These are phyloP conservation scores for Hycleus cichorii DNA, from an alignment of 1,140 invertebrate genomes.

Conservation along the genomic window DNA sequence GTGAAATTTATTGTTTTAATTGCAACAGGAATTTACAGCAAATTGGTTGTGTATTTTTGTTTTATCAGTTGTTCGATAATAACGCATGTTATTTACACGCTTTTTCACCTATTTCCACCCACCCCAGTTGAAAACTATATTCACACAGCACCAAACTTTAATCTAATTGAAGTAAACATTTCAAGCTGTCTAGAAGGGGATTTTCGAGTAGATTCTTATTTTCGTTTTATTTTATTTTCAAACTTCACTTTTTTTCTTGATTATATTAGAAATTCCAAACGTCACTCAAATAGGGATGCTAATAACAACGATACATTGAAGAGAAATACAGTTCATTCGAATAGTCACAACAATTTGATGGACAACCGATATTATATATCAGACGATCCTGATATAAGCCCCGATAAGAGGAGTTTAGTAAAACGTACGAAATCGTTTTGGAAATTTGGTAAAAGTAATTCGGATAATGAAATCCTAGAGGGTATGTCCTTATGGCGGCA, in stretches of 20 bases:
- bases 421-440: constrained; percentile 79
- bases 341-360: constrained; percentile 45
- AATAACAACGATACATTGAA: constrained; percentile 52
- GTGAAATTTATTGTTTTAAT: no score
- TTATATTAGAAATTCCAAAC: not conserved
- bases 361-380: constrained; percentile 43
- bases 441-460: constrained; percentile 66
- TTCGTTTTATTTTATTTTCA: constrained; percentile 1
- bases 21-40: no score
- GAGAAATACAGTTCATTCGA: constrained; percentile 38
- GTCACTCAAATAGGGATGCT: constrained; percentile 43
- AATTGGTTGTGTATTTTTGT: no score
- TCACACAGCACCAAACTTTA: no score
- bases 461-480: constrained; percentile 63
- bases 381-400: constrained; percentile 46
- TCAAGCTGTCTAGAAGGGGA: not conserved
- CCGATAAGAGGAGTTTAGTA: constrained; percentile 50
- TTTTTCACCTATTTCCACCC: no score
- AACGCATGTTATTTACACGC: no score
- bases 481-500: constrained; percentile 82
- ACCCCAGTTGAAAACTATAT: no score
- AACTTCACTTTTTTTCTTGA: not conserved
- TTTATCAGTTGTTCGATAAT: no score
- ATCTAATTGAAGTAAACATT: no score
- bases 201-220: not conserved